Percentiles rank a stretch among this genome's conserved stretches.
These are phyloP conservation scores for Corvus hawaiiensis DNA, from an alignment of 2,113 vertebrate genomes.

Conservation along the genomic window DNA sequence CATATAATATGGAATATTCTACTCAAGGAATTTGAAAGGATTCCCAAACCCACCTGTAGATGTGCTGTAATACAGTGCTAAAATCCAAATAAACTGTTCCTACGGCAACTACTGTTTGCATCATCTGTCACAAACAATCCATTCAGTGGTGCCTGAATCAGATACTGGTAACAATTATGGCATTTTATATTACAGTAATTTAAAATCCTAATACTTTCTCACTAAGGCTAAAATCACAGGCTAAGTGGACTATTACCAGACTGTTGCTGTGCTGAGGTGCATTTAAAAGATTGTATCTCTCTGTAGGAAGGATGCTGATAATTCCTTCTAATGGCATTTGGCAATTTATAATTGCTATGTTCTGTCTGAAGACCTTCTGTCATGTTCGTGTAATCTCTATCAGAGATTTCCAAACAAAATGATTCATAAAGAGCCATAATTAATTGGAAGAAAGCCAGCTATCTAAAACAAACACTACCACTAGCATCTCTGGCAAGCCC, in stretches of 20 bases:
- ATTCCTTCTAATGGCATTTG: neutral
- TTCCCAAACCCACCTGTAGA: neutral
- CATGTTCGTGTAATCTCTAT: neutral
- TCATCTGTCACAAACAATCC: neutral
- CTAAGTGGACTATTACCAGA: neutral
- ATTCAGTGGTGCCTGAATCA: neutral
- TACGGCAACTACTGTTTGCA: neutral
- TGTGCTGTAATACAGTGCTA: neutral
- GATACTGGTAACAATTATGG: neutral
- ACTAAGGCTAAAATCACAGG: neutral
- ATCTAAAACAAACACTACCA: constrained; percentile 32
- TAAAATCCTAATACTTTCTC: neutral
- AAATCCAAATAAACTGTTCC: neutral
- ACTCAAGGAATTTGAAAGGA: neutral
- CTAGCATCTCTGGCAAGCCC: neutral
- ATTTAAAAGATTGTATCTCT: neutral
- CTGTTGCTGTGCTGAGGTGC: neutral
- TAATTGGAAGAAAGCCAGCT: constrained; percentile 48
- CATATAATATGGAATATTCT: neutral
- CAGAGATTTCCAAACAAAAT: constrained; percentile 51
- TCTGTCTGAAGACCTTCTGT: constrained; percentile 49
- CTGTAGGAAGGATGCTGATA: constrained; percentile 1
- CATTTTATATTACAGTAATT: neutral
- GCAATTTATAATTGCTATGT: constrained; percentile 40
- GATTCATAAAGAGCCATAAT: constrained; percentile 48